Base-by-base conservation (phyloP, 2,113 vertebrate genomes). In the Syngnathus floridae region DNA sequence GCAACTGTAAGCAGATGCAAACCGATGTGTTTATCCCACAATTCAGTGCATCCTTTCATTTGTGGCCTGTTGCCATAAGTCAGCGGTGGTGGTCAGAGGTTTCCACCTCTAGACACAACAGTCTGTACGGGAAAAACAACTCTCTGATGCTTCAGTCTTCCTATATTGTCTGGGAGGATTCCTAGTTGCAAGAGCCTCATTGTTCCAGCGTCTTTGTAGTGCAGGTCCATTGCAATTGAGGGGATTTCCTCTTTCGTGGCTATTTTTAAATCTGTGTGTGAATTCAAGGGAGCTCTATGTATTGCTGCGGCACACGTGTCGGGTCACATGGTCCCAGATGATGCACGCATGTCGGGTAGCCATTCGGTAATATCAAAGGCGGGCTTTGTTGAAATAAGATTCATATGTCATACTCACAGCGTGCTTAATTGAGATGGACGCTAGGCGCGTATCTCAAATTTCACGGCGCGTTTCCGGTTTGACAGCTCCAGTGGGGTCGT, bases 51-150 rank as follows among this genome's bases (percentile, higher is more conserved):
- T 88, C 85, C 80, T 84, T 87, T 74, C 76, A 64, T 74, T 86
- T 74, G 76, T 88, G 86, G 82, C 78, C 74, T 31, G 45, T 71
- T 83, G 86, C 88, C 82, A 83, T 74, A 74, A 83, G 68, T 83
- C 65, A 83, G 79, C 73, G 70, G 79, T 63, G 17, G 77, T 35
- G 79, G 83, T 84, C 85, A 85, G 82, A 86, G 83, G 82, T 88
- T 87, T 87, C 79, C 76, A 76, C 71, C 74, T 69, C 82, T 88
- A 92, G 91, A 92, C 91, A 91, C 88, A 92, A 92, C 90, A 92
- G 74, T 67, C 78, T 62, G 51, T 82, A 77, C 67, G 80, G 73
- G 80, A 88, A 87, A 85, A 84, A 88, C 80, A 86, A 78, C 70
- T 75, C 82, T 87, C 77, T 82, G 84, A 88, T 84, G 83, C 83